phyloP scores from a whole-genome alignment of 1,140 invertebrate genomes.

The Glomeris maerens region DNA sequence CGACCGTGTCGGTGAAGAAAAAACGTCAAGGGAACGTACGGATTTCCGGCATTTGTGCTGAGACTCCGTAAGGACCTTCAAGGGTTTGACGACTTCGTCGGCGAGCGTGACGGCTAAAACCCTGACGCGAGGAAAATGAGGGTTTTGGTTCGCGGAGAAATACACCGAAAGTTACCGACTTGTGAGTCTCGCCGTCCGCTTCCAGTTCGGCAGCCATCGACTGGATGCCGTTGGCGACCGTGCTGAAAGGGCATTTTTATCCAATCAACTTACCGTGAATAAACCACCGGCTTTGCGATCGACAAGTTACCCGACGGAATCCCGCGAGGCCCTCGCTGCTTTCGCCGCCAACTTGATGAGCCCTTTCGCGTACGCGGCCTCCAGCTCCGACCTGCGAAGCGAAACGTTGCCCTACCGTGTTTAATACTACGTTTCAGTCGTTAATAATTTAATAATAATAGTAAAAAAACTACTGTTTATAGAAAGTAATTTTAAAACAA shows the following conservation, averaged over 20 bases:
- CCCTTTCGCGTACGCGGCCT: conserved; percentile 76
- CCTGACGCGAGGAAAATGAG: conserved; percentile 31
- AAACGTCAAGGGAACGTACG: conserved; percentile 25
- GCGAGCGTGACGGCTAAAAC: conserved; percentile 56
- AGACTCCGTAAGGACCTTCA: conserved; percentile 48
- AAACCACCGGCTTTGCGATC: no score
- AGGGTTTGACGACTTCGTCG: conserved; percentile 78
- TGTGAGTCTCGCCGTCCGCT: conserved; percentile 70
- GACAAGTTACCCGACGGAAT: conserved; percentile 52
- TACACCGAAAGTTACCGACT: conserved; percentile 30
- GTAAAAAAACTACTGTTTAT: no score
- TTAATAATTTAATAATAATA: no score
- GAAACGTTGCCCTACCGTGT: no score
- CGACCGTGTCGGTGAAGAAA: not conserved
- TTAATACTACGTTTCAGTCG: no score
- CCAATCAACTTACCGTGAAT: no score
- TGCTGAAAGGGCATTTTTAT: no score
- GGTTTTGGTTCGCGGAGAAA: not conserved
- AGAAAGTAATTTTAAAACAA: no score
- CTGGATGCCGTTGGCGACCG: conserved; percentile 75
- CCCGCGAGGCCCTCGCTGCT: conserved; percentile 56
- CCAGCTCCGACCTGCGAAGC: conserved; percentile 73
- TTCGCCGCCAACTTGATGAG: conserved; percentile 72
- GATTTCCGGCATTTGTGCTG: conserved; percentile 57
- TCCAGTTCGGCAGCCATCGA: conserved; percentile 80